Evolutionary conservation across 1,140 invertebrate species (phyloP).

Genomic region (Mylabris phalerata): DNA sequence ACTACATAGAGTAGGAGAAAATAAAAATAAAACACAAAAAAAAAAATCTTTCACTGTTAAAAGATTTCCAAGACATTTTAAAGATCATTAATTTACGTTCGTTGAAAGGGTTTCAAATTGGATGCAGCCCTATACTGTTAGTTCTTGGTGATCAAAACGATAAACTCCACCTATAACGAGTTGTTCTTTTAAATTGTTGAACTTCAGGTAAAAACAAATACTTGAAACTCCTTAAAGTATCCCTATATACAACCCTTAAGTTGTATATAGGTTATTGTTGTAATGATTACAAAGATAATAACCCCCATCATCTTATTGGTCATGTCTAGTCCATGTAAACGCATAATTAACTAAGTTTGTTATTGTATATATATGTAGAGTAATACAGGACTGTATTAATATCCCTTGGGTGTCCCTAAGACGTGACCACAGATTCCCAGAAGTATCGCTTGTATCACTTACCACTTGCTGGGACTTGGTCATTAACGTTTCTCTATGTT

Average conservation of each 20-base stretch:
- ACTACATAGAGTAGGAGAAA: too few relatives aligned
- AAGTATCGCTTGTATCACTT: conserved; percentile 32
- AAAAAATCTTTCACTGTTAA: too few relatives aligned
- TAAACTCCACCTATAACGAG: too few relatives aligned
- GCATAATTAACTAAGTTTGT: conserved; percentile 28
- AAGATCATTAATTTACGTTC: conserved; percentile 24
- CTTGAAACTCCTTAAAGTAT: too few relatives aligned
- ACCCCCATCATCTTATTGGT: conserved; percentile 2
- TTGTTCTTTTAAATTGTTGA: too few relatives aligned
- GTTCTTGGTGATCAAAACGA: too few relatives aligned
- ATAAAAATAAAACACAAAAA: too few relatives aligned
- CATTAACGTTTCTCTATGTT: conserved; percentile 18
- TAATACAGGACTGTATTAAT: conserved; percentile 22
- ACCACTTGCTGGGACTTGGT: conserved; percentile 21
- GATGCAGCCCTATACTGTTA: not conserved
- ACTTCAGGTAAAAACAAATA: too few relatives aligned
- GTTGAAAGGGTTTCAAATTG: conserved; percentile 24
- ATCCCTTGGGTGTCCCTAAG: conserved; percentile 23
- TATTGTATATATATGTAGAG: too few relatives aligned
- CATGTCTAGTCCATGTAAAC: conserved; percentile 17
- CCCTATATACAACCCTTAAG: too few relatives aligned
- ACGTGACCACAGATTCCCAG: conserved; percentile 28
- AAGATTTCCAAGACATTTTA: conserved; percentile 16
- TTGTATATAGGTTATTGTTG: not conserved
- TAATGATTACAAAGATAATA: conserved; percentile 18